Evolutionary conservation across 2,888 invertebrate genomes (phyloP).

Genomic region (Sphaerophoria rueppellii): DNA sequence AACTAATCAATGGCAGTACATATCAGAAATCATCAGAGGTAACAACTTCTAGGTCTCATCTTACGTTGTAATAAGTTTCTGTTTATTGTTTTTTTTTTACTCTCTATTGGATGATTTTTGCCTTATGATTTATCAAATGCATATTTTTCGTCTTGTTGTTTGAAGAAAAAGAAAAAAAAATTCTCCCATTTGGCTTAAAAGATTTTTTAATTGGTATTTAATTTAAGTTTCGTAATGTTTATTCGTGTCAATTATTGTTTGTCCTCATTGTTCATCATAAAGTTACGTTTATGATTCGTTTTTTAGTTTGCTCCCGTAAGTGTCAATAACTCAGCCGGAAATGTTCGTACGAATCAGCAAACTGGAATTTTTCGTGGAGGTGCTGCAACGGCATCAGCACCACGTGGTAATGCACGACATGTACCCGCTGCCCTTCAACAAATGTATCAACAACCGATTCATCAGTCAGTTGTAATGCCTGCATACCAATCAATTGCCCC

Average conservation of each 20-base stretch:
- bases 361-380: slow-evolving; percentile 78
- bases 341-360: slow-evolving; percentile 78
- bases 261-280: slow-evolving; percentile 30
- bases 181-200: slow-evolving; percentile 5
- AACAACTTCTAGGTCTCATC: slow-evolving; percentile 63
- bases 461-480: slow-evolving; percentile 78
- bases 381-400: slow-evolving; percentile 76
- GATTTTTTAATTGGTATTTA: not conserved
- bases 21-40: slow-evolving; percentile 78
- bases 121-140: not conserved
- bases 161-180: slow-evolving; percentile 1
- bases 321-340: slow-evolving; percentile 77
- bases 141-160: slow-evolving; percentile 12
- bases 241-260: not conserved
- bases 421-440: slow-evolving; percentile 75
- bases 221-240: not conserved
- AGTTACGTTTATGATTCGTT: no score
- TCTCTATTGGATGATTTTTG: not conserved
- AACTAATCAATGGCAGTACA: slow-evolving; percentile 76
- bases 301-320: slow-evolving; percentile 77
- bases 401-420: slow-evolving; percentile 77
- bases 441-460: slow-evolving; percentile 78
- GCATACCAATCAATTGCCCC: slow-evolving; percentile 77
- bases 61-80: slow-evolving; percentile 34
- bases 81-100: slow-evolving; percentile 19